Conservation (phyloP, 2,888 invertebrate species). For the Gymnocheta viridis region DNA sequence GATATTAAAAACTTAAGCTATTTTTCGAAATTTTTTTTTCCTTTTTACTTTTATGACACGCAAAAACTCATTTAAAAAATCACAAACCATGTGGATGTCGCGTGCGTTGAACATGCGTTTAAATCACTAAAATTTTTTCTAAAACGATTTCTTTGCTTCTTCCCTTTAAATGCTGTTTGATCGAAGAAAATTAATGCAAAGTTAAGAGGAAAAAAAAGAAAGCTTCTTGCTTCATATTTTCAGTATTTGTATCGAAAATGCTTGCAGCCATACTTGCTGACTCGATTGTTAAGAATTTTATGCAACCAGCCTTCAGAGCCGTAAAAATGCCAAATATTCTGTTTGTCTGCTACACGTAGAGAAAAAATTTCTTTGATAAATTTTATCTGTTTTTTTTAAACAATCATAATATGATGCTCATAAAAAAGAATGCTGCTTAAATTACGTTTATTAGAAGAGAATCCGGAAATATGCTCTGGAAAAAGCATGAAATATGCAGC, state of each 20-base stretch:
- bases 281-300: constrained; percentile 64
- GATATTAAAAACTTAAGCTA: constrained; percentile 43
- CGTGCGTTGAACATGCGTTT: constrained; percentile 69
- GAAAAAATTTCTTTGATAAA: background rate
- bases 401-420: too few species aligned
- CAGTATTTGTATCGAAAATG: constrained; percentile 14
- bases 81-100: constrained; percentile 62
- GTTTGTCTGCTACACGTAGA: background rate
- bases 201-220: constrained; percentile 30
- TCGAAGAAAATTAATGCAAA: constrained; percentile 47
- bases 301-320: constrained; percentile 26
- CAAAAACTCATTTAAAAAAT: constrained; percentile 68
- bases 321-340: constrained; percentile 39
- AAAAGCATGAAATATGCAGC: too few species aligned
- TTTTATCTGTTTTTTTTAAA: too few species aligned
- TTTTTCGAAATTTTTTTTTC: constrained; percentile 1
- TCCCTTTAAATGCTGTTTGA: constrained; percentile 2
- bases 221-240: constrained; percentile 36
- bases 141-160: constrained; percentile 56
- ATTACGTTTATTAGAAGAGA: too few species aligned
- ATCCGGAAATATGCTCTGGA: too few species aligned
- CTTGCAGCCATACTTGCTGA: constrained; percentile 60
- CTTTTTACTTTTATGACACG: constrained; percentile 58
- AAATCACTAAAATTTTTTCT: constrained; percentile 72
- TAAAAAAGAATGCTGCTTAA: too few species aligned